Conservation (phyloP, 2,888 invertebrate species). For the Oscheius sp. region DNA sequence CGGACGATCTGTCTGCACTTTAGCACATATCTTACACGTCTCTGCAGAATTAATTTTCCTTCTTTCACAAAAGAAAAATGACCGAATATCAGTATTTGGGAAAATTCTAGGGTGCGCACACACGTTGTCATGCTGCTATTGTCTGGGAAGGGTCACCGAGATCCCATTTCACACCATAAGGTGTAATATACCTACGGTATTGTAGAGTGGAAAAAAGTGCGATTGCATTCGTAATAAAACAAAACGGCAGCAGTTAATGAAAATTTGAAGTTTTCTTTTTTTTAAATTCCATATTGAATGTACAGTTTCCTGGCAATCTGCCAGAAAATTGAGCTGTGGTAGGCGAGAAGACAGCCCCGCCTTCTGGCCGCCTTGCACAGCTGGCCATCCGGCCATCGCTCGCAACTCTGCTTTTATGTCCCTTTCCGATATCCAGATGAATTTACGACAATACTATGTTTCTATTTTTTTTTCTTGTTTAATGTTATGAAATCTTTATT, state of each 20-base stretch:
- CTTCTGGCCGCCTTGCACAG: slow-evolving; percentile 27
- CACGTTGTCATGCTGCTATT: not conserved
- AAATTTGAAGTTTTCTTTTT: not conserved
- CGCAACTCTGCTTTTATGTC: slow-evolving; percentile 30
- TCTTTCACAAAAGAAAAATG: no score
- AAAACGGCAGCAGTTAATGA: no score
- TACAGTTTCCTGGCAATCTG: not conserved
- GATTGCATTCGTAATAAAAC: no score
- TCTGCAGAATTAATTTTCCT: no score
- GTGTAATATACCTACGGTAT: no score
- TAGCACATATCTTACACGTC: no score
- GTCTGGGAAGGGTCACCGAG: slow-evolving; percentile 6
- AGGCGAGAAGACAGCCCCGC: slow-evolving; percentile 30
- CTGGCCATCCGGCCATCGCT: slow-evolving; percentile 29
- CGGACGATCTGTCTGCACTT: no score
- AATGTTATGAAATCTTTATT: not conserved
- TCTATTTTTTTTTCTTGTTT: not conserved
- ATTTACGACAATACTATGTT: slow-evolving; percentile 14
- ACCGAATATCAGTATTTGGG: no score
- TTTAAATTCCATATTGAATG: not conserved
- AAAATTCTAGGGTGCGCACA: no score
- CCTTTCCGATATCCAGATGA: slow-evolving; percentile 21
- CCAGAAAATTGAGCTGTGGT: slow-evolving; percentile 28
- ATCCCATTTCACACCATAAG: slow-evolving; percentile 22
- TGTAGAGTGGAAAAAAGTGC: no score